These are phyloP conservation scores for Napeogenes sylphis DNA, from an alignment of 2,888 invertebrate species.

Conservation along the genomic window DNA sequence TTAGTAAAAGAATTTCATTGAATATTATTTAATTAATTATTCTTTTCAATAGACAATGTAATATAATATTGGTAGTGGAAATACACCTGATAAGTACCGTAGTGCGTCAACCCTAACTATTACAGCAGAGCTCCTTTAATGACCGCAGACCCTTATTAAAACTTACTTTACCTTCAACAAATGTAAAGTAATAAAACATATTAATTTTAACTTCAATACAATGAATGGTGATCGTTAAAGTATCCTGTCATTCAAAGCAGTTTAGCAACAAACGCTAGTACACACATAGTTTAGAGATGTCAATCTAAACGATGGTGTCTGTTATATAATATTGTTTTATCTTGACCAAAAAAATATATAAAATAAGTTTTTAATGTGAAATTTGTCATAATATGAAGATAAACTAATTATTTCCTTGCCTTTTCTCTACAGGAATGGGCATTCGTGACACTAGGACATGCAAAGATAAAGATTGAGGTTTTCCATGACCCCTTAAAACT, in stretches of 20 bases:
- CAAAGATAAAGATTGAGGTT: no score
- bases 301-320: neutral
- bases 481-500: no score
- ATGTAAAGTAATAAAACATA: slow-evolving; percentile 67
- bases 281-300: neutral
- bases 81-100: neutral
- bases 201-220: slow-evolving; percentile 63
- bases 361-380: no score
- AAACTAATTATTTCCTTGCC: no score
- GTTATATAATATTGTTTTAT: no score
- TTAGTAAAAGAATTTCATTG: no score
- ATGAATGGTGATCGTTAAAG: slow-evolving; percentile 44
- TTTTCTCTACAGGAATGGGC: neutral
- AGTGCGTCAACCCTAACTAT: slow-evolving; percentile 41
- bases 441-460: neutral
- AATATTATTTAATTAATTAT: no score
- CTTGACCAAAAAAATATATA: no score
- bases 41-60: no score
- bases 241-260: slow-evolving; percentile 9
- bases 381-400: no score
- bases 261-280: neutral
- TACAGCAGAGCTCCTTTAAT: slow-evolving; percentile 65
- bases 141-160: slow-evolving; percentile 72
- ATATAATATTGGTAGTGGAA: no score
- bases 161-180: slow-evolving; percentile 62